Percentiles rank a stretch among this genome's conserved stretches.
phyloP scores from a whole-genome alignment of 2,113 vertebrate genomes.

The Dasypus novemcinctus region DNA sequence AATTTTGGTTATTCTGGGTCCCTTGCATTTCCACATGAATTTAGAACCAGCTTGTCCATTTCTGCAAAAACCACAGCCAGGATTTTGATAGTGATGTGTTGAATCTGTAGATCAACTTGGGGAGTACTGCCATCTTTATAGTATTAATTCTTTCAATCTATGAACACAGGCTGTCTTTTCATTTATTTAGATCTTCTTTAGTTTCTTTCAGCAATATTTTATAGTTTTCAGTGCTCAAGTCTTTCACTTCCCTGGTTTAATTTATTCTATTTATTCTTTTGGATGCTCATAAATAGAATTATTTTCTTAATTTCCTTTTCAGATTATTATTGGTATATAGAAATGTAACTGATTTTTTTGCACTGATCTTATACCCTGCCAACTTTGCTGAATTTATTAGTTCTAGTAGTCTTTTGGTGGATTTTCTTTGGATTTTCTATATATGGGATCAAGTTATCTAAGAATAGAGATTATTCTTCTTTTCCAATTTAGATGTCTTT shows the following conservation, averaged over 20 bases:
- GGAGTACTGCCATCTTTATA: background rate
- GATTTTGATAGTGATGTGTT: background rate
- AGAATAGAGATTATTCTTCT: background rate
- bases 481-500: background rate
- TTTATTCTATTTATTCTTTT: constrained; percentile 3
- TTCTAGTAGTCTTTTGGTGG: background rate
- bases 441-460: background rate
- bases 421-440: background rate
- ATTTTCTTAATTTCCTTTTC: background rate
- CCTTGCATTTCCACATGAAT: background rate
- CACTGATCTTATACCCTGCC: background rate
- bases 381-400: background rate
- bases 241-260: background rate
- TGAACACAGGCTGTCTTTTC: background rate
- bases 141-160: background rate
- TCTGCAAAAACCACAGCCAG: background rate
- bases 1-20: background rate
- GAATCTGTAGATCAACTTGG: background rate
- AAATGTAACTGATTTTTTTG: background rate
- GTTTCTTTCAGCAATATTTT: background rate
- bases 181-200: background rate
- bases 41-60: background rate
- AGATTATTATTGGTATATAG: background rate
- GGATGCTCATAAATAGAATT: background rate
- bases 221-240: background rate